Evolutionary conservation across 1,140 invertebrate species (phyloP), one percentile per base, ranked within the genome.

Genomic region (Lucilia cuprina): DNA sequence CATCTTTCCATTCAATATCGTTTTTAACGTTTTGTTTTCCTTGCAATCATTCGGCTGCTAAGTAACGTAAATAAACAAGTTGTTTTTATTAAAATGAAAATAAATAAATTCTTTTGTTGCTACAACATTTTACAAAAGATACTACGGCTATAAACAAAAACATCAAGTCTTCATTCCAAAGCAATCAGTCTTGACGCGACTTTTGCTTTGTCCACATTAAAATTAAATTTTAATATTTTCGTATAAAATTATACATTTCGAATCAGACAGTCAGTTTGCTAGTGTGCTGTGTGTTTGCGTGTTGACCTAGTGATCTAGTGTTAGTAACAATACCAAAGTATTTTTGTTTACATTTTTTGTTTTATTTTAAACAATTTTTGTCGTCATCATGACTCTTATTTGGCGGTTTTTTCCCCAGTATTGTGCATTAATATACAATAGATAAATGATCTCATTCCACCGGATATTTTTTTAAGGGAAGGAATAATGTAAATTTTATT

Each of bases 41-140:
- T 50, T 30, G 5, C 14, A 41, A 41, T 41, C 74, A 82, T 12
- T 35, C 14, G 65, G 84, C 84, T 85, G 84, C 84, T 85, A 85
- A 85, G 84, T 83, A 85, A 85, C 84, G 41, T 34, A 78, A 85
- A 85, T 85, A 85, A 85, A 85, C 84, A 85, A 85, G 19, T 50
- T 80, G 41, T 80, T 50, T 49, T 35, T 34, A 34, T 77, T 74
- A 12, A 25, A 74, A 19, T n/a, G 30, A 35, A 30, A 30, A n/a
- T n/a, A 60, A 60, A n/a, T 14, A 60, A 17, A 60, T 70, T 70
- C 19, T 47, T 78, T 47, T 47, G 35, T 19, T 78, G 14, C 4
- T 80, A 50, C 5, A 35, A 77, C 17, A 49, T 21, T 21, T 78
- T n/a, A 19, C 13, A n/a, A 78, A 78, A 41, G 41, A 41, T 41